Evolutionary conservation across 2,113 vertebrate genomes (phyloP).

Genomic region (Sebastes fasciatus): DNA sequence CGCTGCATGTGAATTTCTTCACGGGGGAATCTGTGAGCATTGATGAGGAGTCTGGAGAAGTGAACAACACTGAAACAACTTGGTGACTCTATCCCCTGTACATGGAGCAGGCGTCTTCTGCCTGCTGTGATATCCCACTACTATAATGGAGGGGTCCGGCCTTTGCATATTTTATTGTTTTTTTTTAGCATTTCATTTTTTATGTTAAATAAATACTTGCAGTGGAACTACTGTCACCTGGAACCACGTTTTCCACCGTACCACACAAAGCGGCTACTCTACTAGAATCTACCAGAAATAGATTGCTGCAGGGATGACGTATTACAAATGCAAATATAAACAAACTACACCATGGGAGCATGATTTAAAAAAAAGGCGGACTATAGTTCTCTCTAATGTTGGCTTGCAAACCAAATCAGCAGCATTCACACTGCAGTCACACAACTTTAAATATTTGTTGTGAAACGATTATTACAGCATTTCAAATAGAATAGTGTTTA

Average conservation of each 20-base stretch:
- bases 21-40: slow-evolving; percentile 29
- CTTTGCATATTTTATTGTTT: no score
- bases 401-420: slow-evolving; percentile 5
- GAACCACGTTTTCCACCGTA: no score
- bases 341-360: no score
- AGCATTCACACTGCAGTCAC: not conserved
- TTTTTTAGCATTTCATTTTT: no score
- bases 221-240: no score
- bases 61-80: slow-evolving; percentile 28
- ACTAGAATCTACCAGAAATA: no score
- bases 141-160: no score
- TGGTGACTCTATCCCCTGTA: not conserved
- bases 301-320: no score
- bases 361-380: no score
- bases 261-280: no score
- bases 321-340: no score
- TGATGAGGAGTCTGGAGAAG: slow-evolving; percentile 45
- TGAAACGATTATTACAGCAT: not conserved
- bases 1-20: slow-evolving; percentile 33
- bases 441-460: not conserved
- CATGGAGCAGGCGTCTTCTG: not conserved
- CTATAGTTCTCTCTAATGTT: not conserved
- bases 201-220: no score
- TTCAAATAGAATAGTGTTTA: not conserved
- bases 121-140: slow-evolving; percentile 2